These are phyloP conservation scores for Dicerorhinus sumatrensis DNA, from an alignment of 2,113 vertebrate genomes.

Conservation along the genomic window DNA sequence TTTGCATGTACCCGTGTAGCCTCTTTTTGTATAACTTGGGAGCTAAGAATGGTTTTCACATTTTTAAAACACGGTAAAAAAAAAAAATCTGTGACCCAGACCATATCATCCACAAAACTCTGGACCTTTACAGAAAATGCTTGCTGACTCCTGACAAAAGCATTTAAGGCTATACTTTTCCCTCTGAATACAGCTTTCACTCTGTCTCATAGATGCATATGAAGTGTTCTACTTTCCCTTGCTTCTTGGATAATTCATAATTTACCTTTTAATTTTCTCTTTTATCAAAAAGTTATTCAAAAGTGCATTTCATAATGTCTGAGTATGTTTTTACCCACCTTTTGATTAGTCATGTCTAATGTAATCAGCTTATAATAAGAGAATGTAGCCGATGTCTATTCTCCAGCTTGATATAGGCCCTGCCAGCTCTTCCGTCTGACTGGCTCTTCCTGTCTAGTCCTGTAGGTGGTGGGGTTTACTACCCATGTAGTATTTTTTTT, in stretches of 20 bases:
- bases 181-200: not conserved
- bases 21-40: not conserved
- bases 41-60: not conserved
- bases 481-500: not conserved
- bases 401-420: not conserved
- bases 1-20: too few relatives aligned
- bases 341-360: not conserved
- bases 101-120: not conserved
- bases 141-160: not conserved
- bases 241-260: not conserved
- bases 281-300: not conserved
- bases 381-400: not conserved
- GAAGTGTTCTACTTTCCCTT: not conserved
- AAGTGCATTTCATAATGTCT: not conserved
- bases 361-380: not conserved
- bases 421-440: not conserved
- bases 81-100: not conserved
- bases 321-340: not conserved
- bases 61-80: not conserved
- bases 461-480: not conserved
- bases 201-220: not conserved
- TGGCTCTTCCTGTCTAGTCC: not conserved
- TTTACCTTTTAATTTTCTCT: slow-evolving; percentile 7
- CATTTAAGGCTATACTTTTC: not conserved
- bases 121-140: not conserved